Base-by-base conservation (phyloP, 2,888 invertebrate species). In the Caenorhabditis imperialis region DNA sequence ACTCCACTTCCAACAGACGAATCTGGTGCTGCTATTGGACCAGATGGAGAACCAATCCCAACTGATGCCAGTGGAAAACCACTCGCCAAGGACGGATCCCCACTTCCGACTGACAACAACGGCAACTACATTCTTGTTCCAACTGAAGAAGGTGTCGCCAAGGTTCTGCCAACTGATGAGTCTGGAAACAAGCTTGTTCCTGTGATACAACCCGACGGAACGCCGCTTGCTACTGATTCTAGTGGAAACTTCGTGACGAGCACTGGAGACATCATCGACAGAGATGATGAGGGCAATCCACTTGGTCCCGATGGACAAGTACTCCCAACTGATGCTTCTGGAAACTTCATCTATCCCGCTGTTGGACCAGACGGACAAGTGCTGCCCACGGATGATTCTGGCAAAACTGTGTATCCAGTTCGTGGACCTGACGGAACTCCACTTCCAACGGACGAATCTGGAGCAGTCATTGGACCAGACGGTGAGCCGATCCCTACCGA, bases 181-280 rank as follows among this genome's bases (percentile, higher is more conserved):
- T 61, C 72, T 16, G 83, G 83, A 47, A 67, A 77, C 3, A 65
- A 55, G 30, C 48, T 83, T 27, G 79, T 77, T 30, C 72, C 73
- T 35, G 65, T 61, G 16, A 40, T 44, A 40, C 72, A 63, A 37
- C 74, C 62, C 10, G 78, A 79, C 37, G 72, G 61, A 75, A 57
- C 72, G 23, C 44, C 63, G 8, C 53, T 60, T 4, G 57, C 74
- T 10, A 69, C 69, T 18, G 61, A n/a, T n/a, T n/a, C n/a, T n/a
- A n/a, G n/a, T n/a, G n/a, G n/a, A n/a, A n/a, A n/a, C n/a, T n/a
- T n/a, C n/a, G n/a, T n/a, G n/a, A n/a, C n/a, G n/a, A n/a, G n/a
- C n/a, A 42, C 47, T 25, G 81, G 81, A 30, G 53, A 65, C 58
- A 44, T 65, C 14, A 69, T 73, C 23, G 74, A 61, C 20, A 83